Evolutionary conservation across 2,888 invertebrate species (phyloP), one percentile per base, ranked within the genome.

Genomic region (Mongoloraphidia duomilia): DNA sequence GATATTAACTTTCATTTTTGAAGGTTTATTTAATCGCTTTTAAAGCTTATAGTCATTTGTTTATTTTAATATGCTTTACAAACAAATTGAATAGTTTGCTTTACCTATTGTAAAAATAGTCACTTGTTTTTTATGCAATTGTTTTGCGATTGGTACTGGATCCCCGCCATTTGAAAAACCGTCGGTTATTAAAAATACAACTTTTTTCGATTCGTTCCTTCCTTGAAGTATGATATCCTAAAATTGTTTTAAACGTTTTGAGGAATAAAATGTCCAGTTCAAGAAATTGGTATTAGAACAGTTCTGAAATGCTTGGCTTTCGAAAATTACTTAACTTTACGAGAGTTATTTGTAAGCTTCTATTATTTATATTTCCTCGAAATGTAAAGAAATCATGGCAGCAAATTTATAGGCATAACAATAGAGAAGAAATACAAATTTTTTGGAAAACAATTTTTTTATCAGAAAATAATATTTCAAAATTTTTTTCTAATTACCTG

Each of bases 141-240:
- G 64, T 41, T 68, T 66, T 0, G 82, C 80, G 2, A 76, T 68
- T 1, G 77, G 75, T 9, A 76, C 65, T 0, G 83, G 83, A 65
- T 80, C 76, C 0, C 78, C 80, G 2, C 80, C 80, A 60, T 81
- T 82, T 8, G 81, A 81, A 60, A 78, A 82, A 11, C 82, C 82
- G 58, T 83, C 82, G 1, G 82, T 82, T 54, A 83, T 74, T 4
- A 83, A 64, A 58, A 83, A 80, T 9, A 83, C 67, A 0, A 78
- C 76, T 60, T 80, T 80, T 54, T 67, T 73, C 3, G 74, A 69
- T 17, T 65, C 63, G 33, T 64, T 60, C 13, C 76, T 65, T 17
- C 67, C 62, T 8, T 63, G 64, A 43, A 65, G 61, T 34, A 77
- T 69, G 44, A 76, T 74, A 49, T 67, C 66, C 72, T 75, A 54